Conservation (phyloP, 2,797 vertebrate species). For the Aeoliscus strigatus region DNA sequence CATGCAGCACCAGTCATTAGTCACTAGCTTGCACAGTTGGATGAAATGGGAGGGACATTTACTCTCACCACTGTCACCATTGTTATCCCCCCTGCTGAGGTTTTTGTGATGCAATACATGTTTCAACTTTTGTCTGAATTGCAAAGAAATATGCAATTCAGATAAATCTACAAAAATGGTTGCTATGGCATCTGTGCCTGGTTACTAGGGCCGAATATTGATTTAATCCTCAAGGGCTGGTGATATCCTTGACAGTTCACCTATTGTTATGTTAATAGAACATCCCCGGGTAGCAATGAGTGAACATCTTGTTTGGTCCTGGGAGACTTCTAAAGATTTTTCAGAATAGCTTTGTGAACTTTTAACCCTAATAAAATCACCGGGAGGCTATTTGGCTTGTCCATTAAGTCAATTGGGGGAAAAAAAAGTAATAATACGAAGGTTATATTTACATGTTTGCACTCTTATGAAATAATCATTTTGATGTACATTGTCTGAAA, state of each 20-base stretch:
- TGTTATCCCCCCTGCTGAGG: no score
- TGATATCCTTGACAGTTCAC: constrained; percentile 50
- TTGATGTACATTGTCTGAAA: constrained; percentile 16
- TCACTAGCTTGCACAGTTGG: no score
- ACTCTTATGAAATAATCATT: constrained; percentile 13
- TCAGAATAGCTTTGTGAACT: constrained; percentile 47
- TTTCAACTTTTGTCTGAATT: constrained; percentile 32
- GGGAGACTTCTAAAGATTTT: constrained; percentile 53
- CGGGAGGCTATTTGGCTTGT: constrained; percentile 3
- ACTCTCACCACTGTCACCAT: no score
- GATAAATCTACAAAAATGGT: constrained; percentile 35
- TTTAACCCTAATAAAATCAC: constrained; percentile 55
- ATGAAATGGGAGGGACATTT: no score
- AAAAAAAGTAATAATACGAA: no score
- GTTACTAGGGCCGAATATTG: constrained; percentile 60
- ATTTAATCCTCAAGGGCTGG: constrained; percentile 58
- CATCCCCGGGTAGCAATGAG: constrained; percentile 46
- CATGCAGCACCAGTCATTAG: no score
- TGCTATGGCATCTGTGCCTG: constrained; percentile 48
- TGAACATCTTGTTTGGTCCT: constrained; percentile 50
- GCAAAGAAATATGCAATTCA: no score
- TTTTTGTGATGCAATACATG: constrained; percentile 23
- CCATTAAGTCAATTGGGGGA: neutral
- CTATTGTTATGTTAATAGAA: constrained; percentile 69
- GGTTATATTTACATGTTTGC: constrained; percentile 6